These are phyloP conservation scores for Tryphoninae sp. DNA, from an alignment of 2,888 invertebrate genomes.

Conservation along the genomic window DNA sequence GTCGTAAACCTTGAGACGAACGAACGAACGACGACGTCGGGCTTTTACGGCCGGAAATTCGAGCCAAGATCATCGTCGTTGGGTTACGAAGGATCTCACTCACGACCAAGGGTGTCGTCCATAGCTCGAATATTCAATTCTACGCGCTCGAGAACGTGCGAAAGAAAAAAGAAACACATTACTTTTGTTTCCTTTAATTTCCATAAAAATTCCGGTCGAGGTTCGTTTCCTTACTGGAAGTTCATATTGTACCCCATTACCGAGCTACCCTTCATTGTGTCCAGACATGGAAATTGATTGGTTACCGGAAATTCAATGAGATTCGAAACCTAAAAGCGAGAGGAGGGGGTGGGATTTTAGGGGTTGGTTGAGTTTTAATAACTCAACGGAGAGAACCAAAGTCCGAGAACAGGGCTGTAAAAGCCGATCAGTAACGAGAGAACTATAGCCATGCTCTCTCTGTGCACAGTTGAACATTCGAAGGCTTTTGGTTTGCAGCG, in stretches of 20 bases:
- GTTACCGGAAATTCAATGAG: neutral
- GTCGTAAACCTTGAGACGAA: slow-evolving; percentile 66
- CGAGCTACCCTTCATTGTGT: neutral
- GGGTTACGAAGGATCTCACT: neutral
- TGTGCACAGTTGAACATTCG: slow-evolving; percentile 17
- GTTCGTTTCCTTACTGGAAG: too few species aligned
- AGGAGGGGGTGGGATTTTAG: neutral
- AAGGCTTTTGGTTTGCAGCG: slow-evolving; percentile 39
- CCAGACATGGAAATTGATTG: slow-evolving; percentile 12
- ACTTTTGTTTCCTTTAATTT: too few species aligned
- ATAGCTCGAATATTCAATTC: too few species aligned
- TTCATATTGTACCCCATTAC: too few species aligned
- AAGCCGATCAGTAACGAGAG: slow-evolving; percentile 18
- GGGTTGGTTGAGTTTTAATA: neutral
- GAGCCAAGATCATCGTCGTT: slow-evolving; percentile 53
- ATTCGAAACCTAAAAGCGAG: neutral
- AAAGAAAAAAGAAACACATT: too few species aligned
- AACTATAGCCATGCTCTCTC: neutral
- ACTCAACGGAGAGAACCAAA: slow-evolving; percentile 5
- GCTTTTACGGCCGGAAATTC: slow-evolving; percentile 58
- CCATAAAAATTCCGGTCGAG: too few species aligned
- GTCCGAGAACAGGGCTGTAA: slow-evolving; percentile 20
- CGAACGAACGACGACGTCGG: slow-evolving; percentile 42
- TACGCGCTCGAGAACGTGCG: too few species aligned
- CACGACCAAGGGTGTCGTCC: too few species aligned